Base-by-base conservation (phyloP, 1,140 invertebrate genomes). In the Heliconius nattereri region DNA sequence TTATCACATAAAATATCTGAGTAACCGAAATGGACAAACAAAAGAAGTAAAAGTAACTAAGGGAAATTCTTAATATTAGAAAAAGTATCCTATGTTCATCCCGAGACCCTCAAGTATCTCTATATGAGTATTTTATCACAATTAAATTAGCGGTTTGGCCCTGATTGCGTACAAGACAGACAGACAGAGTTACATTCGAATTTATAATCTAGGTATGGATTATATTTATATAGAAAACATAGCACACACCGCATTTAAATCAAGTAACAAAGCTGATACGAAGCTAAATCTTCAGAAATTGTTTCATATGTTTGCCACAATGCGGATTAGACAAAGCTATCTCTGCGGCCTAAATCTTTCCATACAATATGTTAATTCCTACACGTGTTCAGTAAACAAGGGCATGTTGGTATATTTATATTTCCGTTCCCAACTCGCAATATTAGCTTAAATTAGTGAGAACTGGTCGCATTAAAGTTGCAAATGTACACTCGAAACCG, bases 291-390 rank as follows among this genome's bases (percentile, higher is more conserved):
- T 54, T 57, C 20, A 75, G 26, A 66, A 75, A 75, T 37, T 75
- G 52, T 54, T 75, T 60, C 74, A n/a, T 66, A 40, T 66, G 37
- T 75, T 66, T 66, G 32, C 20, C 20, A 75, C 32, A 75, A 75
- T 45, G 35, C 29, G 35, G 74, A 75, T 75, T 75, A 75, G 71
- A 80, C 49, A n/a, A 75, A 78, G 78, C 76, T 78, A 81, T 81
- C 75, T 75, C 71, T 66, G 70, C 78, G 45, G 73, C 75, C 80
- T 79, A 72, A 78, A 81, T 83, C 79, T 78, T 83, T 81, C 45
- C 80, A 71, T 45, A 81, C 75, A 81, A 81, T 71, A 77, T 75
- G 57, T 49, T 81, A 79, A 81, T 81, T 75, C 75, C 20, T 79
- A 77, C 77, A 83, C 71, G 40, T 81, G 76, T 81, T 81, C 74